A percentile compares a stretch with the other conserved stretches of the same genome.
These are phyloP conservation scores for Gouania willdenowi DNA, from an alignment of 2,797 vertebrate species.

Conservation along the genomic window DNA sequence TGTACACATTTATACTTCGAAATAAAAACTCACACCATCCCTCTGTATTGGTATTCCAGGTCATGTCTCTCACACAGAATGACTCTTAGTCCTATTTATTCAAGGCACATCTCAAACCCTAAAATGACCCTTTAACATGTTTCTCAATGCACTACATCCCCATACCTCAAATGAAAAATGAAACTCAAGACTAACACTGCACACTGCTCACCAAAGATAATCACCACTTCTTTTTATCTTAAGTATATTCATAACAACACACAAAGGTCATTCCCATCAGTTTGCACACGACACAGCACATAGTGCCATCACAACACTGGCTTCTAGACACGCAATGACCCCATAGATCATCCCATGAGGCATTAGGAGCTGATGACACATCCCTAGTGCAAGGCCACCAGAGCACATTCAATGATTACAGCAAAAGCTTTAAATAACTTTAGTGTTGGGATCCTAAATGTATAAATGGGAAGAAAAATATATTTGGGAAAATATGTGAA, in stretches of 20 bases:
- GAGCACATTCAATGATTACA: too few species aligned
- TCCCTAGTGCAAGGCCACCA: slow-evolving; percentile 8
- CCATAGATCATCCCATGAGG: slow-evolving; percentile 36
- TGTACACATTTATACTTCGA: slow-evolving; percentile 13
- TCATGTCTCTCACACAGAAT: slow-evolving; percentile 66
- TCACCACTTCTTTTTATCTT: slow-evolving; percentile 16
- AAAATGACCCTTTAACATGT: slow-evolving; percentile 61
- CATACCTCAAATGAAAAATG: slow-evolving; percentile 47
- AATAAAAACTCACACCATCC: slow-evolving; percentile 10
- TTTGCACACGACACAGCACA: slow-evolving; percentile 31
- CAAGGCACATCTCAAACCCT: slow-evolving; percentile 65
- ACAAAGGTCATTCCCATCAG: slow-evolving; percentile 39
- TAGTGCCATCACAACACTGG: slow-evolving; percentile 17
- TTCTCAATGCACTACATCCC: slow-evolving; percentile 63
- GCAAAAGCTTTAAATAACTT: too few species aligned
- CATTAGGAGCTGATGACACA: slow-evolving; percentile 39
- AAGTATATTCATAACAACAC: slow-evolving; percentile 64
- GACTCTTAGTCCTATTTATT: slow-evolving; percentile 62
- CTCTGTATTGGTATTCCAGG: slow-evolving; percentile 66
- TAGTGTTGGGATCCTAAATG: too few species aligned
- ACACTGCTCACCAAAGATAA: slow-evolving; percentile 31
- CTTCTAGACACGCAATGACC: slow-evolving; percentile 17
- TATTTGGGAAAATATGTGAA: too few species aligned
- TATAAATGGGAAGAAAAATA: too few species aligned
- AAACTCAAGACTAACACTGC: slow-evolving; percentile 34